A percentile compares a stretch with the other conserved stretches of the same genome.
phyloP scores from a whole-genome alignment of 2,888 invertebrate genomes.

The Sepioteuthis lessoniana region DNA sequence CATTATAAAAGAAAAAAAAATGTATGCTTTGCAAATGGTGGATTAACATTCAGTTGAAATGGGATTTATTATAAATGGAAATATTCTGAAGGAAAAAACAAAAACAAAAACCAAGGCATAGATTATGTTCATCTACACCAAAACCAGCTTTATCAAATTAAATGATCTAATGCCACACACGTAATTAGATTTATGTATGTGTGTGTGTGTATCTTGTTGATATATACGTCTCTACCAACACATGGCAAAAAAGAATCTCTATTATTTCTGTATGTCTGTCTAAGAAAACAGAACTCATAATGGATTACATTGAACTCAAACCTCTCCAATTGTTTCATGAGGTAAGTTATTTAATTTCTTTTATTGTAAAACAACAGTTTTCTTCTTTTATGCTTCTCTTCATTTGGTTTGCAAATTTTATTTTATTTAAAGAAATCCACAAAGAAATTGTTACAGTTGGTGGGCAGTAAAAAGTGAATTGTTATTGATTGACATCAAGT shows the following conservation, averaged over 20 bases:
- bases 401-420: too few species aligned
- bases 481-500: neutral
- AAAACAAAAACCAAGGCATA: neutral
- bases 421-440: neutral
- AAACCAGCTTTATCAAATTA: neutral
- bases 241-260: neutral
- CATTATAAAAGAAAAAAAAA: too few species aligned
- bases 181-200: neutral
- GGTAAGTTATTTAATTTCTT: neutral
- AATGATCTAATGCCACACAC: too few species aligned
- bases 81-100: neutral
- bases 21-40: too few species aligned
- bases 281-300: neutral
- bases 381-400: too few species aligned
- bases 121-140: too few species aligned
- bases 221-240: neutral
- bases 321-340: slow-evolving; percentile 50
- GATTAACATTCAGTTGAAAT: neutral
- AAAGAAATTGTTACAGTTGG: neutral
- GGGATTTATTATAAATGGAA: neutral
- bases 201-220: neutral
- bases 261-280: neutral
- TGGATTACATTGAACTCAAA: slow-evolving; percentile 51
- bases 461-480: neutral
- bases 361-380: too few species aligned